Evolutionary conservation across 2,888 invertebrate genomes (phyloP), one percentile per base, ranked within the genome.

Genomic region (Geotrupes spiniger): DNA sequence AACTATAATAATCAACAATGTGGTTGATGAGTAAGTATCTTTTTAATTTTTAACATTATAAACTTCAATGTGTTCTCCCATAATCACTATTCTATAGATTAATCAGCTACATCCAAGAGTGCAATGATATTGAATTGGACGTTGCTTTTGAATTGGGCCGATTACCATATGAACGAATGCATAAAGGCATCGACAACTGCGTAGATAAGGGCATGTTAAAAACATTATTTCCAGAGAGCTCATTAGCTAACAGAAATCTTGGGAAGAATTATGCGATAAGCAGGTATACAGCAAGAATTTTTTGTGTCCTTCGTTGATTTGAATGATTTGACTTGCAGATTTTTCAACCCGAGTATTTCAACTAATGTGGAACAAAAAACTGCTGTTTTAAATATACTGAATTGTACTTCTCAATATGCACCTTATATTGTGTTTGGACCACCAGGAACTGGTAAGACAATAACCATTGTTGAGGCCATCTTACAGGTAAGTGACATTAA

Each of bases 401-500:
- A 78, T 11, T 81, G 81, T 5, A 77, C 82, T 1, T 78, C 81
- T 1, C 75, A 79, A 3, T 78, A 79, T 1, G 79, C 79, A 1
- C 92, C 94, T 0, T 93, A 90, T 63, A 80, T 92, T 26, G 76
- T 94, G 33, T 92, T 86, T 72, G 93, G 93, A 1, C 93, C 93
- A 28, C 92, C 93, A 38, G 93, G 92, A 51, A 86, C 86, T 1
- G 87, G 87, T 0, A 87, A 87, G 70, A 87, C 88, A 1, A 76
- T 84, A 0, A 87, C 87, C 0, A 64, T 89, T 4, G 84, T 87
- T 0, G 89, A 89, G 70, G 76, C 84, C 2, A 81, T 89, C 37
- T 71, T 81, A 43, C 88, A 87, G 68, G 74, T 85, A 58, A 58
- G 62, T 49, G n/a, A n/a, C n/a, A n/a, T 51, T 63, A n/a, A 9